Evolutionary conservation across 2,888 invertebrate genomes (phyloP).

Genomic region (Glaucopsyche alexis): DNA sequence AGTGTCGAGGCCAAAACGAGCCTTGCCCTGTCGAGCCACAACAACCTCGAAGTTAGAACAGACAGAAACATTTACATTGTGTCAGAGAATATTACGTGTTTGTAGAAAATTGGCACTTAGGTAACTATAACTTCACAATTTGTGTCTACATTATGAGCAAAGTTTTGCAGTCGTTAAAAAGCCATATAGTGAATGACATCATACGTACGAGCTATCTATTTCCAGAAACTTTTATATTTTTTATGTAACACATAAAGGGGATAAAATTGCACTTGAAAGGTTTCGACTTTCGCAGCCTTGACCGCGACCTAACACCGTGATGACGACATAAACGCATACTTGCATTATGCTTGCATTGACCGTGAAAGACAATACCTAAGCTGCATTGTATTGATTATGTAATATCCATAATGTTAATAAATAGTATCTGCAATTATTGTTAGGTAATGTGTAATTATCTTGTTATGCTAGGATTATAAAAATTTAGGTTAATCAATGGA

Average conservation of each 20-base stretch:
- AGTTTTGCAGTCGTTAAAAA: constrained; percentile 8
- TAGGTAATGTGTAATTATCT: too few species aligned
- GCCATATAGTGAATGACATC: constrained; percentile 7
- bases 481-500: too few species aligned
- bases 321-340: background rate
- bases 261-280: background rate
- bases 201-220: background rate
- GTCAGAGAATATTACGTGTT: background rate
- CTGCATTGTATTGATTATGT: too few species aligned
- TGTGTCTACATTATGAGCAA: background rate
- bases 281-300: background rate
- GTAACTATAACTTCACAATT: background rate
- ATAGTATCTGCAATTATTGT: too few species aligned
- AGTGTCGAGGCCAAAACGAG: background rate
- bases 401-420: too few species aligned
- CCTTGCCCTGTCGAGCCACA: background rate
- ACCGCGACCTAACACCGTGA: background rate
- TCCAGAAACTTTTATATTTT: background rate
- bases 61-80: background rate
- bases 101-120: background rate
- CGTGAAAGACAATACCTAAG: constrained; percentile 1
- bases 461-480: too few species aligned
- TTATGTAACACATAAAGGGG: constrained; percentile 3
- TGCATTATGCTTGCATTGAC: constrained; percentile 12
- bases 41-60: background rate